These are phyloP conservation scores for Halesus radiatus DNA, from an alignment of 1,140 invertebrate species.

Conservation along the genomic window DNA sequence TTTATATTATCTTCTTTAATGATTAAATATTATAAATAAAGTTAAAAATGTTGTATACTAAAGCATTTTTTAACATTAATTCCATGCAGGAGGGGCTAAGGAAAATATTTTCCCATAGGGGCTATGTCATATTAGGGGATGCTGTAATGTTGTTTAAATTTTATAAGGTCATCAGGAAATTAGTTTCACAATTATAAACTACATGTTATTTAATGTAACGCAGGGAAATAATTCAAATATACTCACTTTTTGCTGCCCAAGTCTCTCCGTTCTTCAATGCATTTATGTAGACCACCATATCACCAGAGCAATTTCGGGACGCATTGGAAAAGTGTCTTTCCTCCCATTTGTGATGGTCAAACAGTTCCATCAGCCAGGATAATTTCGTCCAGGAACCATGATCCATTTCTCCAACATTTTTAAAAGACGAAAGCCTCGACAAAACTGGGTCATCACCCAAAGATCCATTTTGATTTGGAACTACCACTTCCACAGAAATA, in stretches of 20 bases:
- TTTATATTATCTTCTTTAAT: too few relatives aligned
- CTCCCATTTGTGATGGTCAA: slow-evolving; percentile 77
- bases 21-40: too few relatives aligned
- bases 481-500: not conserved
- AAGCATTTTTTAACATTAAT: too few relatives aligned
- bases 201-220: too few relatives aligned
- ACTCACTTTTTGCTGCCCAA: slow-evolving; percentile 82
- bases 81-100: too few relatives aligned
- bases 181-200: too few relatives aligned
- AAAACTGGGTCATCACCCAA: slow-evolving; percentile 41
- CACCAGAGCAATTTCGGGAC: slow-evolving; percentile 69
- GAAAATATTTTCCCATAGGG: too few relatives aligned
- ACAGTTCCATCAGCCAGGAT: slow-evolving; percentile 75
- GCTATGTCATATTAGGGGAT: too few relatives aligned
- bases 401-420: not conserved
- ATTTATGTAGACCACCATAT: slow-evolving; percentile 72
- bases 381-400: slow-evolving; percentile 63
- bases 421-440: not conserved
- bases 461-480: slow-evolving; percentile 12
- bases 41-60: too few relatives aligned
- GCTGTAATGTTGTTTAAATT: too few relatives aligned
- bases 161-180: too few relatives aligned
- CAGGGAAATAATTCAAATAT: too few relatives aligned
- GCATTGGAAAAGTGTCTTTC: slow-evolving; percentile 64
- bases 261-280: slow-evolving; percentile 72